phyloP scores from a whole-genome alignment of 2,888 invertebrate species.

The Lagria hirta region DNA sequence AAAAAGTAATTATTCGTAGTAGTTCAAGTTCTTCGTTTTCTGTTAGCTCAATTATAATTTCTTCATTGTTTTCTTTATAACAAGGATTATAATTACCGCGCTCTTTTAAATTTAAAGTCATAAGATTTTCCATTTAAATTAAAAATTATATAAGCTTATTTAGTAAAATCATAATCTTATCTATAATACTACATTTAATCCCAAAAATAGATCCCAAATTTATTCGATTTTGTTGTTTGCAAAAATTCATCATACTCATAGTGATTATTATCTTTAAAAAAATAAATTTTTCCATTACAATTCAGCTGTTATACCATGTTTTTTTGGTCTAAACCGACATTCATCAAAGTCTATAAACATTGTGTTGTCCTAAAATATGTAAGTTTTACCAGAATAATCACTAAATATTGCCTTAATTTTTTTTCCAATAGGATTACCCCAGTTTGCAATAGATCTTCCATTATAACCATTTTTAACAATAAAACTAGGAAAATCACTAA shows the following conservation, averaged over 20 bases:
- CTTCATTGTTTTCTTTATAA: slow-evolving; percentile 7
- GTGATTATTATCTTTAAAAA: neutral
- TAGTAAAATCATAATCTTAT: slow-evolving; percentile 1
- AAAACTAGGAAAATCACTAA: too few relatives aligned
- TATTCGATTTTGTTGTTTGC: slow-evolving; percentile 1
- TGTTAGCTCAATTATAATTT: slow-evolving; percentile 8
- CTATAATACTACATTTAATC: slow-evolving; percentile 1
- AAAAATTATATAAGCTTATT: too few relatives aligned
- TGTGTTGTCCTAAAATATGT: too few relatives aligned
- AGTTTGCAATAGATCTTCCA: too few relatives aligned
- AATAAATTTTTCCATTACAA: neutral
- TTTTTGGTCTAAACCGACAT: neutral
- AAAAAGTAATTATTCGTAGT: slow-evolving; percentile 8
- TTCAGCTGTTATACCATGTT: slow-evolving; percentile 1
- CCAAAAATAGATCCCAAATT: slow-evolving; percentile 1
- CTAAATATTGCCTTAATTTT: too few relatives aligned
- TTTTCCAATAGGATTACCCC: too few relatives aligned
- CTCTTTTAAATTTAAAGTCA: too few relatives aligned
- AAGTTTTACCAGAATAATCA: too few relatives aligned
- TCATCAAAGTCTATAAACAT: slow-evolving; percentile 1
- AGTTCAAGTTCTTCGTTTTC: slow-evolving; percentile 8
- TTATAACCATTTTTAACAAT: too few relatives aligned
- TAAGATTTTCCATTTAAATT: too few relatives aligned
- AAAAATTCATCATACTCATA: slow-evolving; percentile 1
- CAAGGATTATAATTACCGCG: slow-evolving; percentile 5